These are phyloP conservation scores for Drusus annulatus DNA, from an alignment of 1,140 invertebrate genomes.

Conservation along the genomic window DNA sequence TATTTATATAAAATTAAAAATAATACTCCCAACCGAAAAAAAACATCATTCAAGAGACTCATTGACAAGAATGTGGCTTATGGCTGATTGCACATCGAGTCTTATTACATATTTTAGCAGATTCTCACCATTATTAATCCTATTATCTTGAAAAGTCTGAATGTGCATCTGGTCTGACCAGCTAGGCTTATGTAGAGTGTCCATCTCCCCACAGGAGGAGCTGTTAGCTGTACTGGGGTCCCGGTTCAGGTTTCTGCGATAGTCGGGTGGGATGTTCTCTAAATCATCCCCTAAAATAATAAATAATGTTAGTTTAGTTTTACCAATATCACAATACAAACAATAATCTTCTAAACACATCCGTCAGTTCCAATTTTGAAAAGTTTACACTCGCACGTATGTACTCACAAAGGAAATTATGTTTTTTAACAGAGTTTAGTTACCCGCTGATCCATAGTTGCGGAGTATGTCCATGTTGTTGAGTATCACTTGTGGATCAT, in stretches of 20 bases:
- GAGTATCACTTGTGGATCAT: conserved; percentile 74
- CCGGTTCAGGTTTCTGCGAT: conserved; percentile 78
- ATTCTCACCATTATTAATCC: conserved; percentile 82
- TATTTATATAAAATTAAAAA: too few relatives aligned
- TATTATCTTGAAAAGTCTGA: conserved; percentile 79
- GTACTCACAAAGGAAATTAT: neutral
- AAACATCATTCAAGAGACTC: too few relatives aligned
- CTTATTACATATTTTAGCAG: too few relatives aligned
- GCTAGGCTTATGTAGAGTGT: conserved; percentile 78
- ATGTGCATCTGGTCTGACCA: conserved; percentile 82
- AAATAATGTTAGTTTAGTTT: too few relatives aligned
- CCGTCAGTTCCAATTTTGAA: too few relatives aligned
- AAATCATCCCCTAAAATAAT: conserved; percentile 77
- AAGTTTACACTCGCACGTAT: too few relatives aligned
- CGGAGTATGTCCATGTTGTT: conserved; percentile 91
- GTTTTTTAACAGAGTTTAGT: neutral
- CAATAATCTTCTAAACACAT: too few relatives aligned
- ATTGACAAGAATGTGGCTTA: too few relatives aligned
- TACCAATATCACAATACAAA: too few relatives aligned
- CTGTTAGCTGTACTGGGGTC: conserved; percentile 67
- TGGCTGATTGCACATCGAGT: too few relatives aligned
- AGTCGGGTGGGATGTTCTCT: conserved; percentile 86
- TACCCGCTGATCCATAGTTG: conserved; percentile 87
- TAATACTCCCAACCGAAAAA: too few relatives aligned
- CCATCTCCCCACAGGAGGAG: conserved; percentile 73